Base-by-base conservation (phyloP, 2,888 invertebrate genomes). In the Tetragonula carbonaria region DNA sequence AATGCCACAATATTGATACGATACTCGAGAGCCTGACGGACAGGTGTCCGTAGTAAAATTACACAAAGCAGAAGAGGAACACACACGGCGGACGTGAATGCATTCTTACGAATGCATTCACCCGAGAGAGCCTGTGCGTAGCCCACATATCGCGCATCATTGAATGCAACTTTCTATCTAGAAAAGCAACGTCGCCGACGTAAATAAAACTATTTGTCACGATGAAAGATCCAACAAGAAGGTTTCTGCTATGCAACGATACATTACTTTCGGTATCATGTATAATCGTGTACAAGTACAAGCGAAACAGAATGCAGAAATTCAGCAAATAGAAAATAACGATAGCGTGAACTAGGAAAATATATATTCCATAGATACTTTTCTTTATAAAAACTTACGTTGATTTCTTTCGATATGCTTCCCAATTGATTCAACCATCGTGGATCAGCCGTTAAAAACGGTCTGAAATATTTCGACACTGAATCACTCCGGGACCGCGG, bases 41-140 rank as follows among this genome's bases (percentile, higher is more conserved):
- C 90, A 90, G 90, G 89, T 90, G 88, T 90, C 86, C 82, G 74
- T 73, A 72, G 71, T 84, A 85, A 84, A 90, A 89, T 90, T 88
- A 88, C 87, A 89, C 84, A 83, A 89, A 89, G 71, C 72, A 86
- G 80, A 82, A 85, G 80, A 88, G 82, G 85, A 85, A 88, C 80
- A 81, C 75, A 78, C 71, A 85, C 85, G 71, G 70, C 80, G 86
- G 79, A 88, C 85, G 86, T 84, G 88, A 87, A 87, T 90, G 88
- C 90, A 91, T 90, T 88, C 91, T 87, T 89, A 90, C 83, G 86
- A 91, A 91, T 90, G 91, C 91, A 87, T 91, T 91, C 91, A 91
- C 90, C 91, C 84, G 87, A 85, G 82, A 76, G 71, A 82, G 79
- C 68, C 72, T 67, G 75, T 75, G 80, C 81, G 84, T 84, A 91